These are phyloP conservation scores for Oreochromis aureus DNA, from an alignment of 2,113 vertebrate species.

Conservation along the genomic window DNA sequence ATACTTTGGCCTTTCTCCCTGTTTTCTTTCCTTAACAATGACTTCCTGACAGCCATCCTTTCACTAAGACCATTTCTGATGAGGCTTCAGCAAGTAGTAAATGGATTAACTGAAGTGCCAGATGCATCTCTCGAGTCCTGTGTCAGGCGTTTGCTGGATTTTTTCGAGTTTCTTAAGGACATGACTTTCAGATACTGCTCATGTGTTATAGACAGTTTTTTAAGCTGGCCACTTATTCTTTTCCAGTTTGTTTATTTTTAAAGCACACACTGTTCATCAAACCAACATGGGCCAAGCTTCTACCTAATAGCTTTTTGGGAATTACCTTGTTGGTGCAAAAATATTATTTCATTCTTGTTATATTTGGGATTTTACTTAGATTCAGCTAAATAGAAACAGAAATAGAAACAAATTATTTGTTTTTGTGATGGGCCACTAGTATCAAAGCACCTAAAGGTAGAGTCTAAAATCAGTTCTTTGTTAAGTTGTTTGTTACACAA, in stretches of 20 bases:
- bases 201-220: not conserved
- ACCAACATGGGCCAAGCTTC: rapidly evolving
- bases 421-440: not conserved
- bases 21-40: not conserved
- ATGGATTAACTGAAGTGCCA: not conserved
- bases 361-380: rapidly evolving
- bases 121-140: not conserved
- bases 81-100: not conserved
- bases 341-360: not conserved
- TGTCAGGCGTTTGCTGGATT: not conserved
- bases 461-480: not conserved
- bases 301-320: not conserved
- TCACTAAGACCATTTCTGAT: not conserved
- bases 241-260: not conserved
- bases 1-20: not conserved
- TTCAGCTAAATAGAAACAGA: not conserved
- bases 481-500: not conserved
- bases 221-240: not conserved
- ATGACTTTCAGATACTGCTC: not conserved
- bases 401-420: not conserved
- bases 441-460: not conserved
- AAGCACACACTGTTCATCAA: not conserved
- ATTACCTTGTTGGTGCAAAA: not conserved
- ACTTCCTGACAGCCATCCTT: not conserved
- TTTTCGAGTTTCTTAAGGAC: not conserved